Base-by-base conservation (phyloP, 1,140 invertebrate species). In the Drosophila persimilis region DNA sequence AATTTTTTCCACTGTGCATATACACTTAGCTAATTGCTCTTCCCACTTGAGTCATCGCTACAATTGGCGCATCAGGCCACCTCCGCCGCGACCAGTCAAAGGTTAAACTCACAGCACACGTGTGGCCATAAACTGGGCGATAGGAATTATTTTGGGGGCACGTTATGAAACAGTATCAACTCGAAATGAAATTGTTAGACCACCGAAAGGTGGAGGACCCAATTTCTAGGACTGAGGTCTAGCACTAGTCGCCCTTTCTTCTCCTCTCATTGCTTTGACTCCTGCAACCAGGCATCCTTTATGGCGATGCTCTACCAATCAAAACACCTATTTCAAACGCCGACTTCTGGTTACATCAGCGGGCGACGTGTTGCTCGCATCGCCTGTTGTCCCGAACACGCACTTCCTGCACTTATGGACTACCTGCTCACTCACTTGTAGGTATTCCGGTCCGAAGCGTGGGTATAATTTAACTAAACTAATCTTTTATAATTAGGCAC, bases 261-360 rank as follows among this genome's bases (percentile, higher is more conserved):
- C 67, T 26, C 26, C 35, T 6, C 8, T 24, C 24, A 4, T n/a
- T 35, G 63, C 39, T 50, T 52, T 58, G 15, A 48, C 17, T 41
- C 66, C n/a, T 43, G 15, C 31, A 22, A 17, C 60, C 8, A 43
- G 31, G 20, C 20, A 67, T 45, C 53, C 31, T 17, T 26, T 43
- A 31, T 31, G 0, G 31, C 31, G 2, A n/a, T 62, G 24, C 24
- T 5, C 24, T 26, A 26, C 24, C 24, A 26, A 26, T 26, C 24
- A 26, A 26, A 26, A 5, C 39, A 26, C 26, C 31, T 29, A 57
- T 56, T 64, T 39, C 35, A 13, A 39, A 39, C n/a, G 17, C n/a
- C 35, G 64, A 50, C 64, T 70, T 57, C 64, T 57, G 52, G 66
- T 70, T 70, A 70, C 66, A 70, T 70, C 66, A 70, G 66, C 63